Percentiles rank a stretch among this genome's conserved stretches.
Evolutionary conservation across 1,140 invertebrate genomes (phyloP).

Genomic region (Paraescarpia echinospica): DNA sequence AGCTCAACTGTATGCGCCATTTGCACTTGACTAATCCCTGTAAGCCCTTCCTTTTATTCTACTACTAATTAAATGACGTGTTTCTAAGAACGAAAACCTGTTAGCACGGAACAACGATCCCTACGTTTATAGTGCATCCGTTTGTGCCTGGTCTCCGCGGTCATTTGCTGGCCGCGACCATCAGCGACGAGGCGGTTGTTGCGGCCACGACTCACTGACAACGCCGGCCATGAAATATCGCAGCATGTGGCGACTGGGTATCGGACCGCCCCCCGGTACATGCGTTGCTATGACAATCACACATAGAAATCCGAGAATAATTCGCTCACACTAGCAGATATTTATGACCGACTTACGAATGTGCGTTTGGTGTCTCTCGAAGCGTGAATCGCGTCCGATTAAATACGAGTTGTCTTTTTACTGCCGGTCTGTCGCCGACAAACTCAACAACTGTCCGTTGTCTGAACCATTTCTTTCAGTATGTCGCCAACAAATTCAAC

Average conservation of each 20-base stretch:
- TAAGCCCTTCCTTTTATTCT: background rate
- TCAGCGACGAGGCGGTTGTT: background rate
- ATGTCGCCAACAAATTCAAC: background rate
- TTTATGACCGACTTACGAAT: conserved; percentile 5
- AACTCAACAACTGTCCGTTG: background rate
- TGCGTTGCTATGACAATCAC: background rate
- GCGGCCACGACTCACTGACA: background rate
- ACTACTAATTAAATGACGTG: background rate
- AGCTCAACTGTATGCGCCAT: background rate
- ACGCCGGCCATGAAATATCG: background rate
- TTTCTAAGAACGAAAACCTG: background rate
- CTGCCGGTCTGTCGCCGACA: background rate
- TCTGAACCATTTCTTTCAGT: background rate
- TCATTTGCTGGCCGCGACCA: too few relatives aligned
- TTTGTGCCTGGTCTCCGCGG: background rate
- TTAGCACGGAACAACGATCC: background rate
- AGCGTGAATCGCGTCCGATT: background rate
- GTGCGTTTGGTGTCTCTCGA: background rate
- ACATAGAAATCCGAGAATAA: conserved; percentile 6
- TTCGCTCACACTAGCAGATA: background rate
- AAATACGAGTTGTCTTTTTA: background rate
- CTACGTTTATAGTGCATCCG: background rate
- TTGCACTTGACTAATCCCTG: background rate
- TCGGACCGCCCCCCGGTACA: background rate
- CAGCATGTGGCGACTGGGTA: background rate